phyloP scores from a whole-genome alignment of 2,888 invertebrate species.

The Acanthosepion pharaonis region DNA sequence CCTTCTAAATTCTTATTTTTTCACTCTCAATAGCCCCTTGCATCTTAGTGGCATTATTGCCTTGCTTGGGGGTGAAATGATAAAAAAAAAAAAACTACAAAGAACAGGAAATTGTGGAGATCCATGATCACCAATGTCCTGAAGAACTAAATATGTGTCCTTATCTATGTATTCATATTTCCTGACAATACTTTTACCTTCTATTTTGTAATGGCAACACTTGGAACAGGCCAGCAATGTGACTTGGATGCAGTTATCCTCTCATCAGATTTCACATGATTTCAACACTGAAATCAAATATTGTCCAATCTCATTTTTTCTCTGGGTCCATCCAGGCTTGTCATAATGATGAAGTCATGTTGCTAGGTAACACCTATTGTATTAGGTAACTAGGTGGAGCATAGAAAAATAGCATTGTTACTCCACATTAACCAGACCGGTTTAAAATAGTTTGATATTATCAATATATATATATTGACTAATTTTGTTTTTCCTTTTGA shows the following conservation, averaged over 20 bases:
- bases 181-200: too few species aligned
- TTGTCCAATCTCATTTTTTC: not conserved
- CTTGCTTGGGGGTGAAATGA: too few species aligned
- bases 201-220: too few species aligned
- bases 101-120: too few species aligned
- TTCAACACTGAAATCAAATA: not conserved
- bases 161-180: too few species aligned
- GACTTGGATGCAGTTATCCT: not conserved
- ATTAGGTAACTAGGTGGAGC: not conserved
- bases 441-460: not conserved
- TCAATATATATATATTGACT: not conserved
- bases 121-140: too few species aligned
- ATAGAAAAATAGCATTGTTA: not conserved
- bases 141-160: too few species aligned
- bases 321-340: not conserved
- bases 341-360: not conserved
- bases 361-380: slow-evolving; percentile 20
- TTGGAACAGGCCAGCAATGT: not conserved
- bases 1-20: too few species aligned
- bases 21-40: too few species aligned
- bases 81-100: too few species aligned
- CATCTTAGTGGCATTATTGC: too few species aligned
- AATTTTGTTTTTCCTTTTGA: not conserved
- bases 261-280: not conserved
- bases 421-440: not conserved